Base-by-base conservation (phyloP, 2,888 invertebrate genomes). In the Zygothrica quintamaculata region DNA sequence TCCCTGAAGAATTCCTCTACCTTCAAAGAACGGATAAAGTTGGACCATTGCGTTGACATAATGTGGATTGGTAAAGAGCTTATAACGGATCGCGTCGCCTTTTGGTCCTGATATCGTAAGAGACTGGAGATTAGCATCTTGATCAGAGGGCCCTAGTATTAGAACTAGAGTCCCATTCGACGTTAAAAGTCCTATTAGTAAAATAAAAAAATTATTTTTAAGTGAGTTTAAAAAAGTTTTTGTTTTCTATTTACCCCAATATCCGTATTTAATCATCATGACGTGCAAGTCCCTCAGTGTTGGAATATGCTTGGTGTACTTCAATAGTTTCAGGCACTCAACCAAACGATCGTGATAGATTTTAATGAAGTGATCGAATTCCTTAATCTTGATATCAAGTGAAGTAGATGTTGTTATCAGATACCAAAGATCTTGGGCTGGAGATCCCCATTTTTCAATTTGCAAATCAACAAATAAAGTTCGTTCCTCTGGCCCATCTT, bases 1-100 rank as follows among this genome's bases (percentile, higher is more conserved):
- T 11, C 1, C 4, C 29, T 46, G 46, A 5, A 77, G 29, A 8
- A 85, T 46, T 0, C 90, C 90, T 29, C 84, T 87, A 26, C 88
- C 77, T 1, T 88, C 75, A 39, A 90, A 80, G 56, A 89, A 90
- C 9, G 88, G 89, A 26, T 82, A 53, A 26, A 89, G 43, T 31
- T 87, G 74, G 2, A 56, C 51, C 90, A 90, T 88, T 1, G 89
- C 76, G 22, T 65, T 75, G 1, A 56, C 74, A 52, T 81, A 90
- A 34, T 77, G 61, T 0, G 88, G 87, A 78, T 88, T 87, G 0
- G 51, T 50, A 1, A 74, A 79, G 1, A 62, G 52, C 22, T 66
- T 86, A 11, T 52, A 77, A 26, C 80, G 76, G 40, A 71, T 65
- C 0, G 67, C 72, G 7, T 88, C 85, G 0, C 56, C 75, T 11